Evolutionary conservation across 2,797 vertebrate species (phyloP).

Genomic region (Syngnathus rostellatus): DNA sequence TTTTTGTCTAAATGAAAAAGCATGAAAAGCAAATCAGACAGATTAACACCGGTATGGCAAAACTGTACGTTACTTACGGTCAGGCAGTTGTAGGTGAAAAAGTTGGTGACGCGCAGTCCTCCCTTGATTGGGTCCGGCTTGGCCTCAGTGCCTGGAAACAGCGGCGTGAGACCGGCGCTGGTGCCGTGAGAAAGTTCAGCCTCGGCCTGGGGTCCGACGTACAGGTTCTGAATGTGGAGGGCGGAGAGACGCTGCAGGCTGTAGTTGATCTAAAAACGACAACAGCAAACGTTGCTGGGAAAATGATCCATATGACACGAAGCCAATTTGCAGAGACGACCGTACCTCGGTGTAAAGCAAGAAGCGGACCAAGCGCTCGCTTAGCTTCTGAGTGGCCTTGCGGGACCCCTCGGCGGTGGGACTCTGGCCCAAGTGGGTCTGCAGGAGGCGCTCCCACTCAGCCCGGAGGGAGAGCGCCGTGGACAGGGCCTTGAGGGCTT

Average conservation of each 20-base stretch:
- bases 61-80: conserved; percentile 53
- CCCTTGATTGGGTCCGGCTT: conserved; percentile 79
- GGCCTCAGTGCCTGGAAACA: conserved; percentile 68
- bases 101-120: conserved; percentile 73
- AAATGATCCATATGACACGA: background rate
- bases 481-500: conserved; percentile 60
- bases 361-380: conserved; percentile 72
- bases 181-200: conserved; percentile 14
- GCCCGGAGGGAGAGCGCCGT: conserved; percentile 55
- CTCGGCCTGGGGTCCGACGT: conserved; percentile 73
- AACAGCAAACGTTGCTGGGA: background rate
- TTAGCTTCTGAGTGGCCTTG: conserved; percentile 58
- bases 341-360: conserved; percentile 77
- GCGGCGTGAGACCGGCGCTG: conserved; percentile 44
- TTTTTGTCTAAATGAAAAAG: background rate
- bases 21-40: background rate
- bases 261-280: conserved; percentile 68
- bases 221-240: conserved; percentile 81
- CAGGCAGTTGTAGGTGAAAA: conserved; percentile 87
- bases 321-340: background rate
- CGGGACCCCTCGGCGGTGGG: conserved; percentile 12
- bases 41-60: background rate
- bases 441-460: conserved; percentile 77
- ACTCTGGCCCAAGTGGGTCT: conserved; percentile 61
- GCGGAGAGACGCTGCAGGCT: conserved; percentile 72